Evolutionary conservation across 2,797 vertebrate genomes (phyloP).

Genomic region (Typhlichthys eigenmanni): DNA sequence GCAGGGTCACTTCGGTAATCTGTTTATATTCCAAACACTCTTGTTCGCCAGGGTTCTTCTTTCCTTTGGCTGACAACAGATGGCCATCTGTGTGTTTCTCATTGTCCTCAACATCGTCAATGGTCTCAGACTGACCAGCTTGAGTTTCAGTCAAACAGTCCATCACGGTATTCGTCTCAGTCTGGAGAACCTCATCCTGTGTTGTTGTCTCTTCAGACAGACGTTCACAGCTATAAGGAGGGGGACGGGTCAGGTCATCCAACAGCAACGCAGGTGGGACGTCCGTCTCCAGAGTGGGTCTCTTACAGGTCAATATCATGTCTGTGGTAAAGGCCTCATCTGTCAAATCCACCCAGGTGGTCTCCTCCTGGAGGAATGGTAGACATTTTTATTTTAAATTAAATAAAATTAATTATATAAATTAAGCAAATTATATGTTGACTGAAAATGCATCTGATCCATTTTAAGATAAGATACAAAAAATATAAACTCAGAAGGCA

Average conservation of each 20-base stretch:
- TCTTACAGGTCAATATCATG: too few relatives aligned
- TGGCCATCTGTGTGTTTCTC: neutral
- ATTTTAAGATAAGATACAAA: too few relatives aligned
- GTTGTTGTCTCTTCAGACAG: neutral
- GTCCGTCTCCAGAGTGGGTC: too few relatives aligned
- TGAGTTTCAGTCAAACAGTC: neutral
- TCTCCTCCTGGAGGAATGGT: constrained; percentile 8
- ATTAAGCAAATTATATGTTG: too few relatives aligned
- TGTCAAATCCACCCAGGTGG: neutral
- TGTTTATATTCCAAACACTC: neutral
- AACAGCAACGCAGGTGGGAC: too few relatives aligned
- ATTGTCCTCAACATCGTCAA: neutral
- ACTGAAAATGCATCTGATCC: too few relatives aligned
- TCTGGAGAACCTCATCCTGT: constrained; percentile 17
- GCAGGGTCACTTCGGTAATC: neutral
- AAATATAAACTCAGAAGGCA: too few relatives aligned
- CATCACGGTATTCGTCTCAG: neutral
- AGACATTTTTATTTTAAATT: neutral
- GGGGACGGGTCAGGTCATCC: too few relatives aligned
- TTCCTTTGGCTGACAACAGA: constrained; percentile 8
- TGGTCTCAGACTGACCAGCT: constrained; percentile 15
- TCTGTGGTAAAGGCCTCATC: neutral
- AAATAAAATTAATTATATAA: too few relatives aligned
- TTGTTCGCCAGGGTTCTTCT: constrained; percentile 1
- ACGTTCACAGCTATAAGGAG: neutral